These are phyloP conservation scores for Remorina albescens DNA, from an alignment of 2,797 vertebrate species.

Conservation along the genomic window DNA sequence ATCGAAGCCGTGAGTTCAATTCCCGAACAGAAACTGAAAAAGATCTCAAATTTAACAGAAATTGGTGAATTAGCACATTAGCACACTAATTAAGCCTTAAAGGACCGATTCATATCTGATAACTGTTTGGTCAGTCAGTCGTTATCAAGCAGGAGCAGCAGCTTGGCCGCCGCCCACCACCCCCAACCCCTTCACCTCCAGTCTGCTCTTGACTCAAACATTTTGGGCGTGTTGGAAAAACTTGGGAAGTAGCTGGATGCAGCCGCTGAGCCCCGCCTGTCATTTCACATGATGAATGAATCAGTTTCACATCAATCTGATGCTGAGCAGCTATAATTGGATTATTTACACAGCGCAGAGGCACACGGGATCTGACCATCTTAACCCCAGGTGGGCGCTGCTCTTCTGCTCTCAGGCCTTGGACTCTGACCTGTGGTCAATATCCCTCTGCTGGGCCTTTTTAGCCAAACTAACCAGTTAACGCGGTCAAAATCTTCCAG, in stretches of 20 bases:
- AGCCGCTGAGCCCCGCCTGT: slow-evolving; percentile 62
- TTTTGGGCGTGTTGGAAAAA: slow-evolving; percentile 44
- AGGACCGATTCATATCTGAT: slow-evolving; percentile 5
- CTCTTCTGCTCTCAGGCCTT: slow-evolving; percentile 64
- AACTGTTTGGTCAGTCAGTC: slow-evolving; percentile 17
- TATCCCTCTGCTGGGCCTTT: slow-evolving; percentile 57
- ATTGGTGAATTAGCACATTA: slow-evolving; percentile 6
- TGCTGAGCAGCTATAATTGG: slow-evolving; percentile 82
- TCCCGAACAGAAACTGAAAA: background rate
- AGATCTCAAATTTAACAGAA: background rate
- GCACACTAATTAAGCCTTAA: slow-evolving; percentile 2
- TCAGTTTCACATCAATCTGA: slow-evolving; percentile 83
- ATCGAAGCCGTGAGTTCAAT: background rate
- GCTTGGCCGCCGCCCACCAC: too few relatives aligned
- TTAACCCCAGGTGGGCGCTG: slow-evolving; percentile 71
- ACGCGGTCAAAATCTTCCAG: slow-evolving; percentile 18
- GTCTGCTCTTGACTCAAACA: slow-evolving; percentile 49
- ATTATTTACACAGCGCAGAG: slow-evolving; percentile 83
- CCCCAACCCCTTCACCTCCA: background rate
- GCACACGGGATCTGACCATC: slow-evolving; percentile 71
- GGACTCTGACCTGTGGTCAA: slow-evolving; percentile 71
- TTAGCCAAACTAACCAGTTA: slow-evolving; percentile 64
- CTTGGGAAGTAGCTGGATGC: slow-evolving; percentile 43
- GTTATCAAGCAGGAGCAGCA: slow-evolving; percentile 47
- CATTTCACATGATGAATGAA: slow-evolving; percentile 85